Evolutionary conservation across 1,140 invertebrate genomes (phyloP).

Genomic region (Tenebrio molitor): DNA sequence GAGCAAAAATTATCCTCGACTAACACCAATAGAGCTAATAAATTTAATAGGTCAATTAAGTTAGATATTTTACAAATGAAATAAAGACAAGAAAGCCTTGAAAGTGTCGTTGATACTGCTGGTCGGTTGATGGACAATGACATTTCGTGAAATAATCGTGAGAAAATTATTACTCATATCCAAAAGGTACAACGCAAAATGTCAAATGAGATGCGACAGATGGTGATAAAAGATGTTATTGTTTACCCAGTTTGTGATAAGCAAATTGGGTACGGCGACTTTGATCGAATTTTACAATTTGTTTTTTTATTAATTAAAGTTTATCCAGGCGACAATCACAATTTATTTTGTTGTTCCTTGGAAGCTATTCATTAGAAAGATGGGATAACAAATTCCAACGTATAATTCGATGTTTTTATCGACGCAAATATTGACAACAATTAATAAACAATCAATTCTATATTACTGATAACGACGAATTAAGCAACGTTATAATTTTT

Average conservation of each 20-base stretch:
- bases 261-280: too few species aligned
- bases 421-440: neutral
- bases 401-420: too few species aligned
- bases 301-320: too few species aligned
- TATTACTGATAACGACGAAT: neutral
- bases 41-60: neutral
- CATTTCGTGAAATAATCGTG: neutral
- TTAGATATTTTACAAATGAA: neutral
- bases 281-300: too few species aligned
- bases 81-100: neutral
- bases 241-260: too few species aligned
- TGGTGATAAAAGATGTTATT: too few species aligned
- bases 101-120: neutral
- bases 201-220: neutral
- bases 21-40: neutral
- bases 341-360: too few species aligned
- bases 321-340: too few species aligned
- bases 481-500: neutral
- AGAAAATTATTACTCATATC: neutral
- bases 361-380: too few species aligned
- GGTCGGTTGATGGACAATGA: neutral
- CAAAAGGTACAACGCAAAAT: neutral
- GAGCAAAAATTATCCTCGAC: too few species aligned
- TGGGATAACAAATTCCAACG: too few species aligned
- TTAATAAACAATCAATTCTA: neutral